Percentiles rank a stretch among this genome's conserved stretches.
These are phyloP conservation scores for Imbricaverruca yamaguchii DNA, from an alignment of 2,888 invertebrate genomes.

Conservation along the genomic window DNA sequence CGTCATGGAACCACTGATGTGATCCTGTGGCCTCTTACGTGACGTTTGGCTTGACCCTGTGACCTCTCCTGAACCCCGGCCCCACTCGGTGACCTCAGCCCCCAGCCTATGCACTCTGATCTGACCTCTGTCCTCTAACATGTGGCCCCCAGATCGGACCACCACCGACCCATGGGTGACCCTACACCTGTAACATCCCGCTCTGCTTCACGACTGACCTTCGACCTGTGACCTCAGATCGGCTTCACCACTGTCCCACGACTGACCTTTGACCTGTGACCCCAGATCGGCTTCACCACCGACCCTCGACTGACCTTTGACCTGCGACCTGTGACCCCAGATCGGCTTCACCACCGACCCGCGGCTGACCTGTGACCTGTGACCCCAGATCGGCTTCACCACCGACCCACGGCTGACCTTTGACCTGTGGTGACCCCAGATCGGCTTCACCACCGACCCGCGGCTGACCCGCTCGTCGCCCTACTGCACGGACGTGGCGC, in stretches of 20 bases:
- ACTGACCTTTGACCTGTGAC: conserved; percentile 36
- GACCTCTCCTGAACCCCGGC: not conserved
- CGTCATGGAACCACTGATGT: too few relatives aligned
- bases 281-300: conserved; percentile 78
- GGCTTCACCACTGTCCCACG: conserved; percentile 56
- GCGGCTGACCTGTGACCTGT: conserved; percentile 43
- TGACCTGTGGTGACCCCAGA: conserved; percentile 37
- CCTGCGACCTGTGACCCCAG: not conserved
- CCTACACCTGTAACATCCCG: not conserved
- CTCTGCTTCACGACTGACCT: too few relatives aligned
- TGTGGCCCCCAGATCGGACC: too few relatives aligned
- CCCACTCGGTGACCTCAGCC: too few relatives aligned
- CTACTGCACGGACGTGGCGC: conserved; percentile 89
- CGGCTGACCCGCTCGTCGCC: conserved; percentile 77
- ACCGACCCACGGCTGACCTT: conserved; percentile 74
- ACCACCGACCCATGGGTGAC: too few relatives aligned
- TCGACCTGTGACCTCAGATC: too few relatives aligned
- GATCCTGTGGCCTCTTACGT: too few relatives aligned
- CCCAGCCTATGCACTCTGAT: too few relatives aligned
- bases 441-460: conserved; percentile 92
- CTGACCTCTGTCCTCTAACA: too few relatives aligned
- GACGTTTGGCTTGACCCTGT: not conserved
- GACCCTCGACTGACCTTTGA: conserved; percentile 66
- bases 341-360: conserved; percentile 83
- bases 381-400: conserved; percentile 70